Conservation (phyloP, 2,888 invertebrate species). For the Patella depressa region DNA sequence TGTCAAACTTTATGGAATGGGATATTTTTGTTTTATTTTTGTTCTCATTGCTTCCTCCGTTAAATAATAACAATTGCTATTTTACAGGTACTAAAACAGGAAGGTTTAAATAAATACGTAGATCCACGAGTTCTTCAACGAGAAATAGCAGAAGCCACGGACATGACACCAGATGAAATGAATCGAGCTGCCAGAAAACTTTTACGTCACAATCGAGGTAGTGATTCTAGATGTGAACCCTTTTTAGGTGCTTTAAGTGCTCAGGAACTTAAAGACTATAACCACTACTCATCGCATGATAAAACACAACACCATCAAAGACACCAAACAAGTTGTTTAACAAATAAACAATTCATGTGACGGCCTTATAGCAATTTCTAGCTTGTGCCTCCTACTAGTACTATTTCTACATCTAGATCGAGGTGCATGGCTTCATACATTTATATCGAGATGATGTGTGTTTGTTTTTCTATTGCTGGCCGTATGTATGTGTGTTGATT, state of each 20-base stretch:
- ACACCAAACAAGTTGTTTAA: constrained; percentile 37
- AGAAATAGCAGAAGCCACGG: constrained; percentile 96
- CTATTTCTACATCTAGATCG: no score
- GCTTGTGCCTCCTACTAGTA: no score
- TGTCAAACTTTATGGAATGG: no score
- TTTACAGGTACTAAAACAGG: constrained; percentile 87
- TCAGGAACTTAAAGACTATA: constrained; percentile 67
- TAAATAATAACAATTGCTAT: no score
- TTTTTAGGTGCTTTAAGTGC: constrained; percentile 63
- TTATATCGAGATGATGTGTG: no score
- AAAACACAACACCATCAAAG: constrained; percentile 41
- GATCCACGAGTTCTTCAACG: constrained; percentile 94
- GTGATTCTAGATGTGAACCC: constrained; percentile 28
- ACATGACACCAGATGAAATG: constrained; percentile 97
- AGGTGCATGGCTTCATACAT: no score
- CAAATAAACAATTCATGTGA: constrained; percentile 63
- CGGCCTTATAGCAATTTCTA: constrained; percentile 58
- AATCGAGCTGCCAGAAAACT: constrained; percentile 93
- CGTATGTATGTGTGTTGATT: no score
- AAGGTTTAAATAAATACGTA: constrained; percentile 93
- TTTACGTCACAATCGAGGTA: constrained; percentile 68
- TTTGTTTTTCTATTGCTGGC: no score
- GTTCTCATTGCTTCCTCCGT: constrained; percentile 72
- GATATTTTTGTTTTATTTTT: no score
- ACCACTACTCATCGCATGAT: constrained; percentile 62